Conservation (phyloP, 2,113 vertebrate genomes). For the Sander lucioperca region DNA sequence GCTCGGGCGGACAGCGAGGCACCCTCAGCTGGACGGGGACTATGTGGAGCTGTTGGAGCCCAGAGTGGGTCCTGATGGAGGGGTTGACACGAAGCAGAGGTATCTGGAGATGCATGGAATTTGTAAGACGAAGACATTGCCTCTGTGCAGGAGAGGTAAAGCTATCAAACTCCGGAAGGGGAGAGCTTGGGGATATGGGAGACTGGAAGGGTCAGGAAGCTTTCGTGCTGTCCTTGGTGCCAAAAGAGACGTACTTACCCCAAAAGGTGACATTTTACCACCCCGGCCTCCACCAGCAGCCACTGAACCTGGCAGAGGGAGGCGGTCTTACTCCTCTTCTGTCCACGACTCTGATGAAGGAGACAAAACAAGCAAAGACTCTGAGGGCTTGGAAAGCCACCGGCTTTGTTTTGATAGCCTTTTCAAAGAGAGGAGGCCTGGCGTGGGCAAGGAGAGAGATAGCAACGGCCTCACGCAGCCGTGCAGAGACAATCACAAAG, state of each 20-base stretch:
- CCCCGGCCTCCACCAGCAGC: slow-evolving; percentile 52
- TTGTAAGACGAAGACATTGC: slow-evolving; percentile 87
- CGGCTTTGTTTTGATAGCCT: slow-evolving; percentile 65
- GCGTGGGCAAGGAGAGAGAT: slow-evolving; percentile 83
- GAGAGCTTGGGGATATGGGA: slow-evolving; percentile 86
- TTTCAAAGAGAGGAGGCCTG: slow-evolving; percentile 81
- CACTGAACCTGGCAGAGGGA: slow-evolving; percentile 50
- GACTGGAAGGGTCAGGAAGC: slow-evolving; percentile 71
- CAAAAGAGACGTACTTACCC: slow-evolving; percentile 51
- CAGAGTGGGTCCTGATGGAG: slow-evolving; percentile 83
- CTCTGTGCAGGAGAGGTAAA: slow-evolving; percentile 84
- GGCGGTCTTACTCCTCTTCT: slow-evolving; percentile 55
- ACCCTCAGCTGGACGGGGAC: slow-evolving; percentile 79
- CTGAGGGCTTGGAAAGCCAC: slow-evolving; percentile 48
- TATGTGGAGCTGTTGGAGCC: slow-evolving; percentile 90
- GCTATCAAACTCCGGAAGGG: slow-evolving; percentile 86
- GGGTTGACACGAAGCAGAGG: slow-evolving; percentile 78
- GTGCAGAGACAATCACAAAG: slow-evolving; percentile 48
- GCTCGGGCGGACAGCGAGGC: slow-evolving; percentile 69
- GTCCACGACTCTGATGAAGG: slow-evolving; percentile 72
- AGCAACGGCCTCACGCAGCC: slow-evolving; percentile 53
- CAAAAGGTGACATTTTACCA: slow-evolving; percentile 55
- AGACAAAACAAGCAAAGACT: slow-evolving; percentile 59
- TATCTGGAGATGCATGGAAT: slow-evolving; percentile 86
- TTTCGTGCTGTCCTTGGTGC: slow-evolving; percentile 57